phyloP scores from a whole-genome alignment of 2,888 invertebrate species.

The Leptopterna dolabrata region DNA sequence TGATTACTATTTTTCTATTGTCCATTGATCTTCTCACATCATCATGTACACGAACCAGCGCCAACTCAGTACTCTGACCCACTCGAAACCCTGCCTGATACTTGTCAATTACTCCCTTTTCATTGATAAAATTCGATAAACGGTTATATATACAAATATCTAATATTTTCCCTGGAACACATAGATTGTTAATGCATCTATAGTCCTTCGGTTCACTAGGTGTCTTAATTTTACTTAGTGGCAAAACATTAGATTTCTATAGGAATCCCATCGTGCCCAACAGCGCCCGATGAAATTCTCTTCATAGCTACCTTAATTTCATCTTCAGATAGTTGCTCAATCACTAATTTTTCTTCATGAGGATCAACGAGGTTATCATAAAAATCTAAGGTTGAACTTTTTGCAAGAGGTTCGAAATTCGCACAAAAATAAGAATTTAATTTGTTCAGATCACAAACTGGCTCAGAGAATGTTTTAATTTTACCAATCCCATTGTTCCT shows the following conservation, averaged over 20 bases:
- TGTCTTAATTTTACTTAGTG: neutral
- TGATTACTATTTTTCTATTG: too few relatives aligned
- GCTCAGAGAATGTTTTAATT: neutral
- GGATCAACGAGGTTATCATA: neutral
- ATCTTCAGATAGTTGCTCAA: neutral
- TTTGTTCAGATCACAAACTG: neutral
- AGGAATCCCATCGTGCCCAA: neutral
- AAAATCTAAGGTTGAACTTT: neutral
- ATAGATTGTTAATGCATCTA: neutral
- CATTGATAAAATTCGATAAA: neutral
- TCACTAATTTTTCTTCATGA: neutral
- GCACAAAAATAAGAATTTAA: neutral
- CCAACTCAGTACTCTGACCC: too few relatives aligned
- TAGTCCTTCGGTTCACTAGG: neutral
- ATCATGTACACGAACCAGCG: neutral
- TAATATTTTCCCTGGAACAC: slow-evolving; percentile 1
- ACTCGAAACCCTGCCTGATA: neutral
- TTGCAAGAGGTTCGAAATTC: neutral
- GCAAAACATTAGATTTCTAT: neutral
- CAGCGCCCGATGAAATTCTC: neutral
- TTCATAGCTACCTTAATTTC: neutral
- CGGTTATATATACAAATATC: neutral
- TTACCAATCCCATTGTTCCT: slow-evolving; percentile 11
- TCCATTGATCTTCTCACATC: neutral
- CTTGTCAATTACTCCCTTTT: neutral